Base-by-base conservation (phyloP, 2,888 invertebrate species). In the Malthinus seriepunctatus region DNA sequence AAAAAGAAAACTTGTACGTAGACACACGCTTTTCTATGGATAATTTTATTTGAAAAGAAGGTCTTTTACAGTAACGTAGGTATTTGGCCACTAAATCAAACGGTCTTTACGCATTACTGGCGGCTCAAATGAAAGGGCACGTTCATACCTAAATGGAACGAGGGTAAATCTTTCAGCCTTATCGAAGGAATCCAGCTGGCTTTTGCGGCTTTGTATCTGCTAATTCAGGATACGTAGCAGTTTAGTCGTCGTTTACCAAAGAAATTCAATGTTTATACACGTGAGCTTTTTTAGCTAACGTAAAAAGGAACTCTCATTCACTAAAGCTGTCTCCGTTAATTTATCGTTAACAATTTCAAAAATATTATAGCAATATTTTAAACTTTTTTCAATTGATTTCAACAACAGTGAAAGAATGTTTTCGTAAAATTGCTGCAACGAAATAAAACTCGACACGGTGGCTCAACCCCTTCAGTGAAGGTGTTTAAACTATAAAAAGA, bases 181-280 rank as follows among this genome's bases (percentile, higher is more conserved):
- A 75, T 76, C 75, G 72, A 71, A 71, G 67, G 73, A 73, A 73
- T 73, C 72, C 73, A 72, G 71, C 70, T 71, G 71, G 74, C 74
- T 73, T 73, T 70, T 70, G 71, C 68, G 73, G 76, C 74, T 75
- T 75, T 76, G 75, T 76, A 76, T 72, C 70, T 70, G 73, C 75
- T 76, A 76, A 76, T 76, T 76, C 74, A 69, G 68, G 70, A 69
- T 71, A 68, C 69, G 70, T 66, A 66, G 64, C 66, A 67, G 64
- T 65, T 65, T 67, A 67, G 65, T 63, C 53, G 60, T 63, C 64
- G 69, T 61, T 67, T 67, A 64, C 69, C 62, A 62, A 68, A 71
- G 66, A 68, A 69, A 64, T 69, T 62, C 61, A 51, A 62, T 67
- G 66, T 66, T 67, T 63, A 60, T 53, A 60, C 64, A 67, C 63